Evolutionary conservation across 2,797 vertebrate species (phyloP).

Genomic region (Eurystomus glaucurus): DNA sequence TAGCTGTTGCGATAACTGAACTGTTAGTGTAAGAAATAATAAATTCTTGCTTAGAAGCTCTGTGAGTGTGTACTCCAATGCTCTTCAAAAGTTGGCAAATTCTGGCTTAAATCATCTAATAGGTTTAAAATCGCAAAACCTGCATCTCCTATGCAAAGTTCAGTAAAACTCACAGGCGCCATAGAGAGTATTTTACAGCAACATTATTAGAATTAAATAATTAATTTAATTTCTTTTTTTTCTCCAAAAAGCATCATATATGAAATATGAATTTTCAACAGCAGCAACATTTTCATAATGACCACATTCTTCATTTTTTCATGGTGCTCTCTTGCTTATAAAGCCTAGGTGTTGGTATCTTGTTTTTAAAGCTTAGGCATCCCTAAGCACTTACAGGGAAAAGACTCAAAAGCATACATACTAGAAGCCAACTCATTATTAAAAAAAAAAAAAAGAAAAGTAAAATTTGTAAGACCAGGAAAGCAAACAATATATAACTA

Average conservation of each 20-base stretch:
- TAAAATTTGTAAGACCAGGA: not conserved
- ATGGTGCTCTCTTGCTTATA: not conserved
- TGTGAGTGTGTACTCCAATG: not conserved
- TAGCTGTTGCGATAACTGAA: not conserved
- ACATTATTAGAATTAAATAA: not conserved
- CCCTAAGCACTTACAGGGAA: not conserved
- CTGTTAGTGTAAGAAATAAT: not conserved
- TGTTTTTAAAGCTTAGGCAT: not conserved
- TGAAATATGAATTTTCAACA: not conserved
- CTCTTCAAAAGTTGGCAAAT: not conserved
- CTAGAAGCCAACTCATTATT: not conserved
- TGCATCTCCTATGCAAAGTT: not conserved
- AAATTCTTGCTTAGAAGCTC: not conserved
- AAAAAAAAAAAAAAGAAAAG: not conserved
- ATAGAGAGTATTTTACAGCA: not conserved
- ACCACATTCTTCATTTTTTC: not conserved
- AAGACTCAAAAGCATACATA: not conserved
- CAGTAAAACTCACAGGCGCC: not conserved
- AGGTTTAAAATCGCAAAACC: not conserved
- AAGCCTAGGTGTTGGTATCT: not conserved
- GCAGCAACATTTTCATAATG: not conserved
- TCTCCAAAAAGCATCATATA: not conserved
- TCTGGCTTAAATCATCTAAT: not conserved
- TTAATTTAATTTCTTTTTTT: not conserved
- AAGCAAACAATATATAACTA: not conserved